A percentile compares a stretch with the other conserved stretches of the same genome.
Evolutionary conservation across 1,140 invertebrate genomes (phyloP).

Genomic region (Leptinotarsa lineolata): DNA sequence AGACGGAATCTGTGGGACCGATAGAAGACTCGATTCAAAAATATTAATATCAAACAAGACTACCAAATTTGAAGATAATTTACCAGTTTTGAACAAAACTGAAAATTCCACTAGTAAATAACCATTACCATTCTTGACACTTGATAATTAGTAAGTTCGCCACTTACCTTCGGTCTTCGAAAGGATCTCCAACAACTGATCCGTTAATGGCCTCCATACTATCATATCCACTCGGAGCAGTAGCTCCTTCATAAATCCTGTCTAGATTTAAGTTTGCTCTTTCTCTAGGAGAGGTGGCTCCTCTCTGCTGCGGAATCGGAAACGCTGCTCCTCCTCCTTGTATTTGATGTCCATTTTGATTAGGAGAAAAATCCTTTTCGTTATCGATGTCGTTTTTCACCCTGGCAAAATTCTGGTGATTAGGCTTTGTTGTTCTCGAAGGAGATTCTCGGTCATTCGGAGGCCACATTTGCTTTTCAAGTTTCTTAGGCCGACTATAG

Average conservation of each 20-base stretch:
- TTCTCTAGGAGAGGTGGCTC: slow-evolving; percentile 38
- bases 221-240: slow-evolving; percentile 35
- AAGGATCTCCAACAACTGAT: slow-evolving; percentile 25
- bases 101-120: too few species aligned
- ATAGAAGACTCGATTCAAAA: too few species aligned
- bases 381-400: slow-evolving; percentile 57
- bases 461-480: slow-evolving; percentile 75
- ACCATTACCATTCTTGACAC: too few species aligned
- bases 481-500: slow-evolving; percentile 75
- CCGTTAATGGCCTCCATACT: slow-evolving; percentile 29
- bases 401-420: slow-evolving; percentile 56
- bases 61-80: too few species aligned
- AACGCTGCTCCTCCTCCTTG: slow-evolving; percentile 36
- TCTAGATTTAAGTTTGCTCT: slow-evolving; percentile 9
- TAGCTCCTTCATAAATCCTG: slow-evolving; percentile 39
- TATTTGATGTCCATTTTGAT: slow-evolving; percentile 31
- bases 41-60: too few species aligned
- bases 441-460: slow-evolving; percentile 59
- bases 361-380: slow-evolving; percentile 42
- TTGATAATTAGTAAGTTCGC: too few species aligned
- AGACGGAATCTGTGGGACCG: too few species aligned
- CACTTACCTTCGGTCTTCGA: slow-evolving; percentile 23
- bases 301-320: slow-evolving; percentile 27
- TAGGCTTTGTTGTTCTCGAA: slow-evolving; percentile 50
- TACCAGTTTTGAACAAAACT: too few species aligned